These are phyloP conservation scores for Lottia gigantea DNA, from an alignment of 2,888 invertebrate genomes.

Conservation along the genomic window DNA sequence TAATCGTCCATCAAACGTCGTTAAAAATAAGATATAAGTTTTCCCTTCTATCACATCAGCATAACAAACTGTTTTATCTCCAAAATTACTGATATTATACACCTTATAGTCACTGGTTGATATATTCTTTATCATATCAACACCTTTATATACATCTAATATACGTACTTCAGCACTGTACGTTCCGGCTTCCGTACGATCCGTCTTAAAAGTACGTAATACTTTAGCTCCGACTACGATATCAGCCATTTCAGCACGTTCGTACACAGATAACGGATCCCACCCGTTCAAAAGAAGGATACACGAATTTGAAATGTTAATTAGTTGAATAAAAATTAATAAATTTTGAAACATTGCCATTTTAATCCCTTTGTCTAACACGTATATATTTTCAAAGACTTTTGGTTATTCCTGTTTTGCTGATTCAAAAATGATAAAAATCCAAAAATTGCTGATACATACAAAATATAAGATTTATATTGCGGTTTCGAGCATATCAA, in stretches of 20 bases:
- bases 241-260: conserved; percentile 56
- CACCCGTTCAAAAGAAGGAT: conserved; percentile 65
- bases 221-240: conserved; percentile 53
- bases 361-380: too few relatives aligned
- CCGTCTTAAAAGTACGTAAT: conserved; percentile 49
- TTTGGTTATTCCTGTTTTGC: too few relatives aligned
- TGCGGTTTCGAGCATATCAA: too few relatives aligned
- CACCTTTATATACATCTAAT: conserved; percentile 52
- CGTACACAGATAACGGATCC: conserved; percentile 56
- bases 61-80: conserved; percentile 63
- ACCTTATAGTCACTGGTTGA: conserved; percentile 31
- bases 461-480: too few relatives aligned
- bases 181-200: conserved; percentile 49
- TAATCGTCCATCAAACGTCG: conserved; percentile 54
- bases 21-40: conserved; percentile 62
- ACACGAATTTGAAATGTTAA: conserved; percentile 46
- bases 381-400: too few relatives aligned
- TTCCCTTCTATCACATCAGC: conserved; percentile 58
- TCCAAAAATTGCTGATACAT: too few relatives aligned
- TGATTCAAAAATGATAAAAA: too few relatives aligned
- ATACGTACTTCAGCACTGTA: conserved; percentile 56
- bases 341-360: too few relatives aligned
- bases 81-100: conserved; percentile 64
- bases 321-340: conserved; percentile 21
- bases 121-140: conserved; percentile 35